Conservation (phyloP, 2,888 invertebrate species). For the Fragum fragum region DNA sequence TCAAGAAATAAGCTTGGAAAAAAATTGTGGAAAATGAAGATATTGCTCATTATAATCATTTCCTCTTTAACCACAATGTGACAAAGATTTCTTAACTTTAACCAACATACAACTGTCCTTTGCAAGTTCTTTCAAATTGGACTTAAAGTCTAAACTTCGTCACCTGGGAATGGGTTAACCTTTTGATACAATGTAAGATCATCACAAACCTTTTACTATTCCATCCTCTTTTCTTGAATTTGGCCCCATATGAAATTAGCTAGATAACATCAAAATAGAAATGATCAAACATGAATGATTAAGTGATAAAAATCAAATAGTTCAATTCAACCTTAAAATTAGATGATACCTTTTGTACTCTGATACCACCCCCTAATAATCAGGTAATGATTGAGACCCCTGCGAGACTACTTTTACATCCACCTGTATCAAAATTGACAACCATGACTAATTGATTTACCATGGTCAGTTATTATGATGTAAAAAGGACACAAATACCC, state of each 20-base stretch:
- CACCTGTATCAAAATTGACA: conserved; percentile 7
- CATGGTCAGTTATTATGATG: conserved; percentile 14
- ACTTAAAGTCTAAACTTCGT: too few relatives aligned
- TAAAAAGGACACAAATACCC: conserved; percentile 1
- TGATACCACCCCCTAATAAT: not conserved
- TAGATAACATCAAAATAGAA: not conserved
- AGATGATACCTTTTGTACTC: not conserved
- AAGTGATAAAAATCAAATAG: not conserved
- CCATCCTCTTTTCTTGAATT: too few relatives aligned
- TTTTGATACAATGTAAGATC: too few relatives aligned
- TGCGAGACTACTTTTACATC: not conserved
- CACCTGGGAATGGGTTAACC: too few relatives aligned
- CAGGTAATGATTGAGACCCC: not conserved
- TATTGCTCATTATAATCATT: too few relatives aligned
- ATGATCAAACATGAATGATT: conserved; percentile 7
- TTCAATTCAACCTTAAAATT: not conserved
- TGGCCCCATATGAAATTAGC: not conserved
- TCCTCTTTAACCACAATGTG: too few relatives aligned
- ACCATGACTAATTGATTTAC: conserved; percentile 12
- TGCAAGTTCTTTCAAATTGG: too few relatives aligned
- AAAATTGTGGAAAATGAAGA: too few relatives aligned
- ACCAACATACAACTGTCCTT: too few relatives aligned
- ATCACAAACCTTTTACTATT: too few relatives aligned
- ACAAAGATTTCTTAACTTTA: too few relatives aligned
- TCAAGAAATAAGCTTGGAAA: too few relatives aligned